Evolutionary conservation across 2,113 vertebrate genomes (phyloP).

Genomic region (Thalassarche chlororhynchos): DNA sequence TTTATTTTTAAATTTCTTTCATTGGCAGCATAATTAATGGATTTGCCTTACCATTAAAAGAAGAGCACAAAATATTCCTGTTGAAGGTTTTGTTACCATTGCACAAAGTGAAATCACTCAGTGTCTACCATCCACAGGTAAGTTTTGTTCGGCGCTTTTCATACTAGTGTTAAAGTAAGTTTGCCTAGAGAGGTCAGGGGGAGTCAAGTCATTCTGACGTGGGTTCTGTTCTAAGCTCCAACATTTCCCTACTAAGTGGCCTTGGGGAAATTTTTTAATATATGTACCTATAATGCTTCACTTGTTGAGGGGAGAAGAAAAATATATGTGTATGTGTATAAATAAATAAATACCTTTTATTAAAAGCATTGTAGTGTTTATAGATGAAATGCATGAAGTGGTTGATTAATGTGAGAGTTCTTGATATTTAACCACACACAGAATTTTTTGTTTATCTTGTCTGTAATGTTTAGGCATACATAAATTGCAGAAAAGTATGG

Average conservation of each 20-base stretch:
- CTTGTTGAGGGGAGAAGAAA: background rate
- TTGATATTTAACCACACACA: background rate
- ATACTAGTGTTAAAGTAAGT: background rate
- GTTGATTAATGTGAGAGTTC: background rate
- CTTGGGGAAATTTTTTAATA: background rate
- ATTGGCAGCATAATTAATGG: slow-evolving; percentile 95
- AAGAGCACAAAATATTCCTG: slow-evolving; percentile 99
- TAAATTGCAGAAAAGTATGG: background rate
- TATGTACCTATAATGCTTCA: background rate
- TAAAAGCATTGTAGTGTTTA: background rate
- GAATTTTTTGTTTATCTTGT: background rate
- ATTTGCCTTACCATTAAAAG: slow-evolving; percentile 98
- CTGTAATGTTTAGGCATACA: background rate
- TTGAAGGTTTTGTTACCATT: slow-evolving; percentile 96
- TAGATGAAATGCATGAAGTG: background rate
- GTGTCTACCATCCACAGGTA: slow-evolving; percentile 99
- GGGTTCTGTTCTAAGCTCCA: background rate
- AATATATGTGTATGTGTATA: background rate
- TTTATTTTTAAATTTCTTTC: background rate
- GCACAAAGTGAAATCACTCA: slow-evolving; percentile 99
- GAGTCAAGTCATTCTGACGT: background rate
- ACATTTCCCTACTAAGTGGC: background rate
- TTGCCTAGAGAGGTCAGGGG: background rate
- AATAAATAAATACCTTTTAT: background rate
- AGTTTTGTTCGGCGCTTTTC: background rate